Base-by-base conservation (phyloP, 2,113 vertebrate genomes). In the Rhagologus leucostigma region DNA sequence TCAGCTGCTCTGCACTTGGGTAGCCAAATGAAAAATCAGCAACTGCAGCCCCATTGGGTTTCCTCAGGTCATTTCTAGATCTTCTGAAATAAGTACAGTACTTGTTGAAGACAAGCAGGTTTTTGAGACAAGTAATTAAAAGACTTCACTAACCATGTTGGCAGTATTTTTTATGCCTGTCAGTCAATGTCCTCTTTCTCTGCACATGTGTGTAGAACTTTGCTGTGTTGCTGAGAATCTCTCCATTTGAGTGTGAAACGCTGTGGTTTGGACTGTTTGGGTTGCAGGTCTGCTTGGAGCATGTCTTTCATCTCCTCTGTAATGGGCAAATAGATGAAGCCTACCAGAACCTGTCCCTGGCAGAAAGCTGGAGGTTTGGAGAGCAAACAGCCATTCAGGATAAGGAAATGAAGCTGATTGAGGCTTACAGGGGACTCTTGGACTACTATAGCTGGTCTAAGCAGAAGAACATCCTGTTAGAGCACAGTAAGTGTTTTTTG, bases 361-460 rank as follows among this genome's bases (percentile, higher is more conserved):
- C 98, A 35, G 98, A 99, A 87, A 98, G 98, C 53, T 99, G 99
- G 99, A 97, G 99, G 53, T 97, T 98, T 1, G 99, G 99, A 50
- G 98, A 98, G 33, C 97, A 97, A 89, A 97, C 98, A 0, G 47
- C 74, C 7, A 63, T 78, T 71, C 98, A 99, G 97, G 39, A 95
- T 46, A 97, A 98, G 77, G 93, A 87, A 41, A 90, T 97, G 50
- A 98, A 98, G 79, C 96, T 99, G 59, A 93, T 99, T 80, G 98
- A 98, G 62, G 99, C 98, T 37, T 99, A 99, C 95, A 98, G 96
- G 62, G 98, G 98, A 24, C 96, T 99, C 60, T 85, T 99, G 86
- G 98, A 99, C 80, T 99, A 99, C 75, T 95, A 98, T 9, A 98
- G 90, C 32, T 99, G 99, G 99, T 96, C 90, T 78, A 94, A 98